Conservation (phyloP, 2,113 vertebrate genomes). For the Oriolus oriolus region DNA sequence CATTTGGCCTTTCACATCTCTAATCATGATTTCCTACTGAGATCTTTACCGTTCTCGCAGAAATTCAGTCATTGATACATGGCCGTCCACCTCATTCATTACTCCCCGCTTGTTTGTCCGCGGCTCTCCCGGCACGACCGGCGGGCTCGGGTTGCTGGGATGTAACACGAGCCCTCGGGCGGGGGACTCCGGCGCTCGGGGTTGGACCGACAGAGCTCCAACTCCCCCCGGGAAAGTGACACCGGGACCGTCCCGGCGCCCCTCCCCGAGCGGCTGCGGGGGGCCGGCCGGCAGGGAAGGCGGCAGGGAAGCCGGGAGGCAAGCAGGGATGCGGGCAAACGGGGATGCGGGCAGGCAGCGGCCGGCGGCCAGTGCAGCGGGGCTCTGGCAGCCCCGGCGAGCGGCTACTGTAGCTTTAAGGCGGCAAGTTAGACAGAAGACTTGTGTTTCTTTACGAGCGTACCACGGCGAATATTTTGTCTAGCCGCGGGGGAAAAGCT, state of each 20-base stretch:
- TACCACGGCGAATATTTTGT: slow-evolving; percentile 71
- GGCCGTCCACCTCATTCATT: neutral
- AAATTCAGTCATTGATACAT: neutral
- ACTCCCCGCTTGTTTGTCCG: neutral
- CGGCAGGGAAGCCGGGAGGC: neutral
- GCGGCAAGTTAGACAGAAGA: slow-evolving; percentile 62
- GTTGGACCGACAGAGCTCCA: fast-evolving
- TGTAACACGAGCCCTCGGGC: neutral
- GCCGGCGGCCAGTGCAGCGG: neutral
- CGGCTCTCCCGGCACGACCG: neutral
- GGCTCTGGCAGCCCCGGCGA: neutral
- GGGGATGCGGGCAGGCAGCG: neutral
- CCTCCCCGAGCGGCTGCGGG: neutral
- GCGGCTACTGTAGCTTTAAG: slow-evolving; percentile 65
- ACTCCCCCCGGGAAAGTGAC: neutral
- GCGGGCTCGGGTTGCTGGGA: neutral
- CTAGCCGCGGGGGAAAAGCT: slow-evolving; percentile 72
- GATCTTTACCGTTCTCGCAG: slow-evolving; percentile 7
- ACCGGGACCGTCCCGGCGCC: neutral
- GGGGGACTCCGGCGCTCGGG: neutral
- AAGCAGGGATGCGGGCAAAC: neutral
- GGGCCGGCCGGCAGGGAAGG: neutral
- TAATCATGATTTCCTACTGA: slow-evolving; percentile 6
- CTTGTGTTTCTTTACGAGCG: slow-evolving; percentile 59
- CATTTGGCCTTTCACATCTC: slow-evolving; percentile 55